Base-by-base conservation (phyloP, 2,797 vertebrate genomes). In the Hydrocynus forskahlii region DNA sequence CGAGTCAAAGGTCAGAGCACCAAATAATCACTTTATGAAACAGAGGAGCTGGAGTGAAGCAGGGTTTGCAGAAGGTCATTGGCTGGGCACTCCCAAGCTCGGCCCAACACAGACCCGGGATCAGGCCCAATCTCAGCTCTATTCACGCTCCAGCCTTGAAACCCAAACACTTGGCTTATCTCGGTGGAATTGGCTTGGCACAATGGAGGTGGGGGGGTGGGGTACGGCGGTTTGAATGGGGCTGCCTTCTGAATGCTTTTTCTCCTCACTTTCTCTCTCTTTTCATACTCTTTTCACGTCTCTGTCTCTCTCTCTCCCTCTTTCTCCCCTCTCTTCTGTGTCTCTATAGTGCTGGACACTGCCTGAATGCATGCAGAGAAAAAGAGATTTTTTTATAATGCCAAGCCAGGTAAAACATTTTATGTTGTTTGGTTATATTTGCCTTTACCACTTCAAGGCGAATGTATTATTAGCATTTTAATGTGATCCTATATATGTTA, bases 1-100 rank as follows among this genome's bases (percentile, higher is more conserved):
- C 73, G 80, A 92, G 89, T 89, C 88, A 90, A 86, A 92, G 93
- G 92, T 93, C 88, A 89, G 60, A 72, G 82, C 89, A 84, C 66
- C 13, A 81, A 91, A 91, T 92, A 93, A 93, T 91, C 88, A 82
- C 67, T 92, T 91, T 89, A 90, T 92, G 89, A 93, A 92, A 87
- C 63, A 38, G 45, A 80, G 64, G 25, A 62, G 83, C 85, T 81
- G 79, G 85, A 88, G 87, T 75, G 86, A 89, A 90, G 88, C 88
- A 19, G 85, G 85, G 85, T 69, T 66, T 82, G 19, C 55, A 86
- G 87, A 90, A 66, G 91, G 91, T 93, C 91, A 92, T 88, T n/a
- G 14, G 21, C 74, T 45, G 57, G 54, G 14, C 7, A 45, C 48
- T 84, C 78, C 85, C 68, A 43, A 85, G 88, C 82, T 84, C 82